A percentile compares a stretch with the other conserved stretches of the same genome.
These are phyloP conservation scores for Amorpha juglandis DNA, from an alignment of 2,888 invertebrate genomes.

Conservation along the genomic window DNA sequence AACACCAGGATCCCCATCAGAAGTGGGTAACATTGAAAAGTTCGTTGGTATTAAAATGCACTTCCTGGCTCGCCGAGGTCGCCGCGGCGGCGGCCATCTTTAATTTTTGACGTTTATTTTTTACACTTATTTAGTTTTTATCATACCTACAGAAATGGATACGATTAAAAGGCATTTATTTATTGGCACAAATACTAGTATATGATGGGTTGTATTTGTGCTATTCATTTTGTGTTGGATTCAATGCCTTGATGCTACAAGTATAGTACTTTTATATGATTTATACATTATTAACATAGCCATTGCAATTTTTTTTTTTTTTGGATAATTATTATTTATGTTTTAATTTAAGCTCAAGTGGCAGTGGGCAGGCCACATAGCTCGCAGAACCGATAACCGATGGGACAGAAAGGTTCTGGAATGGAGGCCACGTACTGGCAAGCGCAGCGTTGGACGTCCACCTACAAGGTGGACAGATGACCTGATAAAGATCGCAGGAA, in stretches of 20 bases:
- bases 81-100: slow-evolving; percentile 71
- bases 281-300: no score
- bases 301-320: no score
- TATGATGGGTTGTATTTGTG: not conserved
- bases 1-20: slow-evolving; percentile 61
- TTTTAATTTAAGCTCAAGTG: no score
- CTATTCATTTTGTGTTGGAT: not conserved
- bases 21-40: slow-evolving; percentile 81
- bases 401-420: no score
- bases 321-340: no score
- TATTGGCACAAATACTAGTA: slow-evolving; percentile 4
- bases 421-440: no score
- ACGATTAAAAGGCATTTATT: slow-evolving; percentile 32
- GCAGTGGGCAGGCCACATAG: no score
- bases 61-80: slow-evolving; percentile 78
- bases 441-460: no score
- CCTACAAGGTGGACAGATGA: no score
- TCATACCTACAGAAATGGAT: slow-evolving; percentile 43
- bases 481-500: no score
- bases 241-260: not conserved
- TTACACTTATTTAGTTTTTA: slow-evolving; percentile 65
- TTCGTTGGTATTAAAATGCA: slow-evolving; percentile 82
- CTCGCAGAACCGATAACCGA: no score
- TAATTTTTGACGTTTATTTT: slow-evolving; percentile 81
- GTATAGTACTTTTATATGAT: not conserved